These are phyloP conservation scores for Epinotia demarniana DNA, from an alignment of 2,888 invertebrate species.

Conservation along the genomic window DNA sequence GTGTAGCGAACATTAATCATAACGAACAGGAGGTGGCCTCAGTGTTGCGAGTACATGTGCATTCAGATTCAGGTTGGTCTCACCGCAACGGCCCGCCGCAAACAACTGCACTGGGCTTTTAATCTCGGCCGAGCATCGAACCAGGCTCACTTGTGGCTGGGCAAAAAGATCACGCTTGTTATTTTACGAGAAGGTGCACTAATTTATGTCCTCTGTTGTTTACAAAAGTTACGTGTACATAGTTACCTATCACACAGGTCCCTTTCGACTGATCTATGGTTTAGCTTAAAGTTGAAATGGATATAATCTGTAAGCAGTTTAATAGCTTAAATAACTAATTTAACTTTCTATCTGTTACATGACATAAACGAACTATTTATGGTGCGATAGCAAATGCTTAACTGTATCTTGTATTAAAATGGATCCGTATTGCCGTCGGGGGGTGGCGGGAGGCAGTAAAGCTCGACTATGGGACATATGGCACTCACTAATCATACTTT, in stretches of 20 bases:
- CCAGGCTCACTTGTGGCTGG: constrained; percentile 58
- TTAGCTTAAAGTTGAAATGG: background rate
- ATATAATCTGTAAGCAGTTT: background rate
- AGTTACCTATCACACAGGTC: background rate
- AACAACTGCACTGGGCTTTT: constrained; percentile 78
- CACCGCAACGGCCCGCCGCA: constrained; percentile 58
- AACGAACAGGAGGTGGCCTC: constrained; percentile 60
- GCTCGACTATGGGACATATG: constrained; percentile 78
- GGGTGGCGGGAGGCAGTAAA: constrained; percentile 65
- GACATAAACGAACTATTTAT: constrained; percentile 1
- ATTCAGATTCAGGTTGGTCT: constrained; percentile 56
- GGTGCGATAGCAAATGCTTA: constrained; percentile 36
- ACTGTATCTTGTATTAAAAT: constrained; percentile 45
- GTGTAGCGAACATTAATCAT: constrained; percentile 65
- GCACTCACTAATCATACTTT: constrained; percentile 84
- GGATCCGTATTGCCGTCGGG: constrained; percentile 34
- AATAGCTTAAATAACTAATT: background rate
- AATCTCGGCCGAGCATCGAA: constrained; percentile 71
- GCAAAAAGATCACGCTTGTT: constrained; percentile 55
- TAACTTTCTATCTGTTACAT: background rate
- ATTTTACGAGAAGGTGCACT: constrained; percentile 46
- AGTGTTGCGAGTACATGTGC: constrained; percentile 67
- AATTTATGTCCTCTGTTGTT: background rate
- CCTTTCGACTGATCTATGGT: background rate
- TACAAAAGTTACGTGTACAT: too few relatives aligned